Conservation (phyloP, 2,797 vertebrate species). For the Monodelphis domestica region DNA sequence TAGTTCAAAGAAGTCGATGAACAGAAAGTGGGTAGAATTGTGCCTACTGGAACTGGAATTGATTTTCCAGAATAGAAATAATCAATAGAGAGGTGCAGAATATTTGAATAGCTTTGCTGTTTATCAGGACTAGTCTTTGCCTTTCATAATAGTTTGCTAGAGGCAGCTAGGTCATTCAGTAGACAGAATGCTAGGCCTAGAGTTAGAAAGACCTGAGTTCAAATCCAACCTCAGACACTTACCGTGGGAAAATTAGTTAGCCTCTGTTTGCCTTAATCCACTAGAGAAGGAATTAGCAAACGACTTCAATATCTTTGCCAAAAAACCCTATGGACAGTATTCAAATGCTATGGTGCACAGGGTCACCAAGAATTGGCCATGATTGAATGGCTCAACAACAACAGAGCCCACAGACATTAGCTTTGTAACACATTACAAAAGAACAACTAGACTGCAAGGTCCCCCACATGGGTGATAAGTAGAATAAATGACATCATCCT, state of each 20-base stretch:
- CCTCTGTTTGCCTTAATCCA: background rate
- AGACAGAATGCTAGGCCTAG: background rate
- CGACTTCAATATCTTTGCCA: background rate
- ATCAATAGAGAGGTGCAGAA: background rate
- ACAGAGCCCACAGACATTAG: background rate
- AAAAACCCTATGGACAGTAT: background rate
- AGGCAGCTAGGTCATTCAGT: background rate
- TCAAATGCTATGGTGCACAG: background rate
- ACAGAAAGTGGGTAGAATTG: background rate
- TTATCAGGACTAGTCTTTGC: background rate
- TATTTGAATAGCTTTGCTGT: background rate
- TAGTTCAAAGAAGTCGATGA: background rate
- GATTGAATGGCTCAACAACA: too few species aligned
- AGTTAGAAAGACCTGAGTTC: background rate
- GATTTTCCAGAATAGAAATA: background rate
- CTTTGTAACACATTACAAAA: background rate
- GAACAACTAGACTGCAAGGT: background rate
- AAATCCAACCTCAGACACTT: too few species aligned
- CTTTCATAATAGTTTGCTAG: background rate
- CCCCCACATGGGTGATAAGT: background rate
- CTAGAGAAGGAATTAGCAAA: background rate
- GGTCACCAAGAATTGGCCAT: background rate
- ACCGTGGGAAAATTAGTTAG: background rate
- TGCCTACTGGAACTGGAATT: background rate
- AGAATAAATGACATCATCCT: background rate